phyloP scores from a whole-genome alignment of 2,797 vertebrate genomes.

The Strix occidentalis region DNA sequence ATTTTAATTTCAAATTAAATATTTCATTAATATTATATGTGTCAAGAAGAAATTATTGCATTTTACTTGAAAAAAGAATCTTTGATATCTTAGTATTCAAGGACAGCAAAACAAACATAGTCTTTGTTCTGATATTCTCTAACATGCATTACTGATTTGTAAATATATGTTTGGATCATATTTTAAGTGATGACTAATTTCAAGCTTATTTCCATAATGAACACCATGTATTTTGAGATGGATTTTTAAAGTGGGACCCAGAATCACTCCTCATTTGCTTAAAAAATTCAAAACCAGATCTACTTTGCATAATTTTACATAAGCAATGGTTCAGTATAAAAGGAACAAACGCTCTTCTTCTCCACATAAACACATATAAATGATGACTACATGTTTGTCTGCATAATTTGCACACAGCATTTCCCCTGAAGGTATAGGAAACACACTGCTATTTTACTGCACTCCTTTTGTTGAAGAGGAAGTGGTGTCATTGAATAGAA shows the following conservation, averaged over 20 bases:
- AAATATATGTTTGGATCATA: background rate
- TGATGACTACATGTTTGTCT: slow-evolving; percentile 61
- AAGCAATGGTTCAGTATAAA: slow-evolving; percentile 30
- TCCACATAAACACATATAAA: slow-evolving; percentile 13
- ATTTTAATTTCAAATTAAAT: background rate
- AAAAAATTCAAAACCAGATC: slow-evolving; percentile 20
- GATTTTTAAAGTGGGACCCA: background rate
- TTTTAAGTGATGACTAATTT: slow-evolving; percentile 33
- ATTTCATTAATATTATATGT: background rate
- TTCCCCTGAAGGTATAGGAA: slow-evolving; percentile 56
- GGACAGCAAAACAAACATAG: background rate
- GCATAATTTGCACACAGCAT: slow-evolving; percentile 68
- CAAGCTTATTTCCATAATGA: slow-evolving; percentile 23
- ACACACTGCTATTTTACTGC: slow-evolving; percentile 62
- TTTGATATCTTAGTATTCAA: background rate
- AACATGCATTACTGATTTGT: background rate
- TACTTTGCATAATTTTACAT: slow-evolving; percentile 60
- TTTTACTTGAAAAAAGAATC: background rate
- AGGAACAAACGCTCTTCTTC: background rate
- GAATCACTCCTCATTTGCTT: slow-evolving; percentile 36
- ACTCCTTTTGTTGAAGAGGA: slow-evolving; percentile 67
- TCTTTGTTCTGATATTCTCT: background rate
- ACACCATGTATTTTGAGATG: background rate
- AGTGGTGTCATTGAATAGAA: slow-evolving; percentile 71
- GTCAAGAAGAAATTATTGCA: background rate